phyloP scores from a whole-genome alignment of 2,888 invertebrate genomes.

The Bombyx huttoni region DNA sequence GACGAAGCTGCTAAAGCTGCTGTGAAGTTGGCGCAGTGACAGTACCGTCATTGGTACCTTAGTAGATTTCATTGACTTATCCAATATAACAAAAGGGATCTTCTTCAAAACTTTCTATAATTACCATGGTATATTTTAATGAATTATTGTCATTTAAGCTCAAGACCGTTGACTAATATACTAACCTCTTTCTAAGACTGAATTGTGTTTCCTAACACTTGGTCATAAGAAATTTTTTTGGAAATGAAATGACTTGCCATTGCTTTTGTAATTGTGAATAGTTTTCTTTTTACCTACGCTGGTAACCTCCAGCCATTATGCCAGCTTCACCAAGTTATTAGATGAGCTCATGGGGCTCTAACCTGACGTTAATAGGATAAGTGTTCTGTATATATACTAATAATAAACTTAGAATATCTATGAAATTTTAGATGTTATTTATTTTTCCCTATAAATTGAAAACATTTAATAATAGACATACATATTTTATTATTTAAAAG shows the following conservation, averaged over 20 bases:
- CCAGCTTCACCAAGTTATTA: too few relatives aligned
- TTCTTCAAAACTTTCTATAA: too few relatives aligned
- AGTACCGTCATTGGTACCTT: slow-evolving; percentile 4
- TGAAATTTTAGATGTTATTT: slow-evolving; percentile 2
- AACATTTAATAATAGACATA: slow-evolving; percentile 13
- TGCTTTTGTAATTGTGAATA: slow-evolving; percentile 10
- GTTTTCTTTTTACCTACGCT: too few relatives aligned
- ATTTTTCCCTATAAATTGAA: neutral
- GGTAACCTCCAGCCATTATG: too few relatives aligned
- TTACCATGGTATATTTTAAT: too few relatives aligned
- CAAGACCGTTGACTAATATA: too few relatives aligned
- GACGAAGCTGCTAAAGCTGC: slow-evolving; percentile 95
- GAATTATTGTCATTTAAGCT: too few relatives aligned
- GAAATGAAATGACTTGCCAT: slow-evolving; percentile 15
- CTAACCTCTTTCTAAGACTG: neutral
- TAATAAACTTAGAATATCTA: slow-evolving; percentile 15
- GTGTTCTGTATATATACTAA: slow-evolving; percentile 26
- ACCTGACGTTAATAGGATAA: slow-evolving; percentile 4
- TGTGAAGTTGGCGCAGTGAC: slow-evolving; percentile 66
- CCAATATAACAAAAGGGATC: neutral
- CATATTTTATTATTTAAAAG: slow-evolving; percentile 24
- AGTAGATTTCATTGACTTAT: neutral
- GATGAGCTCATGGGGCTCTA: too few relatives aligned
- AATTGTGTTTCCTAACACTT: neutral
- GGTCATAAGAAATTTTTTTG: slow-evolving; percentile 5